These are phyloP conservation scores for Hyles lineata DNA, from an alignment of 2,888 invertebrate genomes.

Conservation along the genomic window DNA sequence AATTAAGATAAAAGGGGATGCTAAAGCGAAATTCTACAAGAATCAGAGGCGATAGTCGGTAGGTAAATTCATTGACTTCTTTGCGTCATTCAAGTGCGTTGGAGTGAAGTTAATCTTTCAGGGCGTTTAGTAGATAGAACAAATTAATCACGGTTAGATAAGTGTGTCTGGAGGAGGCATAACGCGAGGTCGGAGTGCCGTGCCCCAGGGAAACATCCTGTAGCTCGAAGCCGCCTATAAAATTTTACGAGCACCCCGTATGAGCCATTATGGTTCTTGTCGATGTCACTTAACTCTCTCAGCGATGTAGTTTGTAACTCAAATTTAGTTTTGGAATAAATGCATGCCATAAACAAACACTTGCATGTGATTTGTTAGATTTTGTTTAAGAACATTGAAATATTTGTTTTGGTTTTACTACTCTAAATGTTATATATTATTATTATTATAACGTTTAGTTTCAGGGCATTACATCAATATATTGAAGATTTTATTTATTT, in stretches of 20 bases:
- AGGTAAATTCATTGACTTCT: constrained; percentile 39
- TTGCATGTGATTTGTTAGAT: constrained; percentile 1
- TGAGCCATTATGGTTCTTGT: constrained; percentile 75
- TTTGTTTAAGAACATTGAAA: background rate
- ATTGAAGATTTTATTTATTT: too few relatives aligned
- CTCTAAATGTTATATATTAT: too few relatives aligned
- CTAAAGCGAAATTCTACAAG: background rate
- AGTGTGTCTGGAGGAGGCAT: constrained; percentile 68
- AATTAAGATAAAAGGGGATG: background rate
- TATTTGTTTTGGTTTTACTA: too few relatives aligned
- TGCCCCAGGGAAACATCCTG: constrained; percentile 67
- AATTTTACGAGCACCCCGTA: constrained; percentile 79
- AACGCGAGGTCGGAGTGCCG: constrained; percentile 61
- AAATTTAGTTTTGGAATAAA: constrained; percentile 51
- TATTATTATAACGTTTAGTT: too few relatives aligned
- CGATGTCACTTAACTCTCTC: constrained; percentile 69
- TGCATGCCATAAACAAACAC: constrained; percentile 31
- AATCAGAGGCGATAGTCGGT: background rate
- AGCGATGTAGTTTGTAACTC: constrained; percentile 64
- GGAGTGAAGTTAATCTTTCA: constrained; percentile 34
- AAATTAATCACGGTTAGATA: constrained; percentile 79
- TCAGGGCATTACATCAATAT: too few relatives aligned
- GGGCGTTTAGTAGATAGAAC: constrained; percentile 68
- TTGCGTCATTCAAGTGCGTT: constrained; percentile 49
- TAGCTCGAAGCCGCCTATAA: constrained; percentile 69